Evolutionary conservation across 2,888 invertebrate genomes (phyloP).

Genomic region (Leptogaster cylindrica): DNA sequence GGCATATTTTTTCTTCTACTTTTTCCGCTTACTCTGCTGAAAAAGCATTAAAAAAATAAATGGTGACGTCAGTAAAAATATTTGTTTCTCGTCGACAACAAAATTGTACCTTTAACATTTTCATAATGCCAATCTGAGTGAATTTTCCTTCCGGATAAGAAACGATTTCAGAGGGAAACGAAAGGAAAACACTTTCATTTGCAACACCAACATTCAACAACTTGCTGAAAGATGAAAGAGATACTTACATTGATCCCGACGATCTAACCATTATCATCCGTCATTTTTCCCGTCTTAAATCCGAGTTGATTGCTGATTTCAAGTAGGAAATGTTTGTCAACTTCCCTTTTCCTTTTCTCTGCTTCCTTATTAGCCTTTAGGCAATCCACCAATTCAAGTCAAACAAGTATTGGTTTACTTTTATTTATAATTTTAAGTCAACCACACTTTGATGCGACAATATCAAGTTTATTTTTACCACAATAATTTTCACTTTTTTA

Average conservation of each 20-base stretch:
- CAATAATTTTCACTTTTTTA: slow-evolving; percentile 20
- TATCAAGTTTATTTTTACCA: slow-evolving; percentile 25
- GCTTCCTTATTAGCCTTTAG: neutral
- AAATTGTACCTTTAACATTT: slow-evolving; percentile 10
- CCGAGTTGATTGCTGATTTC: no score
- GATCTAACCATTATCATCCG: slow-evolving; percentile 38
- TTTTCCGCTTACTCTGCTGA: slow-evolving; percentile 1
- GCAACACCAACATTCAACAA: neutral
- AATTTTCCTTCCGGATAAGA: slow-evolving; percentile 16
- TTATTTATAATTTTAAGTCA: neutral
- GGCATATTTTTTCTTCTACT: neutral
- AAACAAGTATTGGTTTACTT: neutral
- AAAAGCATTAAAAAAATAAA: neutral
- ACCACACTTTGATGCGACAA: neutral
- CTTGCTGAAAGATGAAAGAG: neutral
- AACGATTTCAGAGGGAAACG: neutral
- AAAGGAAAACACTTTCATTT: neutral
- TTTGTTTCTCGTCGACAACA: slow-evolving; percentile 10
- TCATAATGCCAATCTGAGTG: neutral
- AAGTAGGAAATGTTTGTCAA: no score
- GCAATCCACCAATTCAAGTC: neutral
- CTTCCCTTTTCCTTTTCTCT: neutral
- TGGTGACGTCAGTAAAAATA: slow-evolving; percentile 14
- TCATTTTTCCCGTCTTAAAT: slow-evolving; percentile 5
- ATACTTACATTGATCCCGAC: slow-evolving; percentile 23